Percentiles rank a stretch among this genome's conserved stretches.
Conservation (phyloP, 2,797 vertebrate genomes). For the Neostethus bicornis region DNA sequence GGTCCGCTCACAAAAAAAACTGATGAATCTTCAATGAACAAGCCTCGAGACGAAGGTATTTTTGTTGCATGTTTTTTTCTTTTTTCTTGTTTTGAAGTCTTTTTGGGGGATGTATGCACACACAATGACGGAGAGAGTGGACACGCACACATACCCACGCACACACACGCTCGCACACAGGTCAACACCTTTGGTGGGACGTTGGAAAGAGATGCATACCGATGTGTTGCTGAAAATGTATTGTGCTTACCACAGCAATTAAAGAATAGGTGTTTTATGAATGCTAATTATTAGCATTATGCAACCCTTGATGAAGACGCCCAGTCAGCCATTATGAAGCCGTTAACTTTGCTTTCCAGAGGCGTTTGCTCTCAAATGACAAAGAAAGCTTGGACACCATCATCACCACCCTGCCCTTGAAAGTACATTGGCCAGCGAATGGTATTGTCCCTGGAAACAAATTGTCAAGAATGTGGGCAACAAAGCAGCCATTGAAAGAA, state of each 20-base stretch:
- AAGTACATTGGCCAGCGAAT: constrained; percentile 45
- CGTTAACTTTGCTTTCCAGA: constrained; percentile 43
- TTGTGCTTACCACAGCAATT: constrained; percentile 55
- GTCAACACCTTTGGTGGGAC: constrained; percentile 53
- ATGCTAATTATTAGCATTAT: constrained; percentile 41
- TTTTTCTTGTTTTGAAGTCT: constrained; percentile 84
- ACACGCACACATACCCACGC: constrained; percentile 13
- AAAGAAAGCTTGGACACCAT: constrained; percentile 27
- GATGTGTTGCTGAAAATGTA: constrained; percentile 67
- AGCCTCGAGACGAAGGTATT: constrained; percentile 87
- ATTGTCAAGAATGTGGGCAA: constrained; percentile 38
- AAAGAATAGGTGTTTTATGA: constrained; percentile 41
- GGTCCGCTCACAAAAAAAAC: constrained; percentile 98
- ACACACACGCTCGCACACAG: constrained; percentile 29
- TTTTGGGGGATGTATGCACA: constrained; percentile 76
- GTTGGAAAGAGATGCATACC: constrained; percentile 53
- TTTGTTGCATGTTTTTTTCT: constrained; percentile 87
- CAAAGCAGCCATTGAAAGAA: constrained; percentile 50
- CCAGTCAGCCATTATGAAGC: constrained; percentile 42
- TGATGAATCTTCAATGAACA: constrained; percentile 92
- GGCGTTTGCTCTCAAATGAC: constrained; percentile 33
- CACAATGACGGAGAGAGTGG: constrained; percentile 27
- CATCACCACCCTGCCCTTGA: constrained; percentile 57
- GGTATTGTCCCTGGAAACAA: constrained; percentile 38
- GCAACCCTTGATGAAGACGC: constrained; percentile 38